Evolutionary conservation across 64 coral and sea anemone species (phyloP).

Genomic region (Actinia equina): DNA sequence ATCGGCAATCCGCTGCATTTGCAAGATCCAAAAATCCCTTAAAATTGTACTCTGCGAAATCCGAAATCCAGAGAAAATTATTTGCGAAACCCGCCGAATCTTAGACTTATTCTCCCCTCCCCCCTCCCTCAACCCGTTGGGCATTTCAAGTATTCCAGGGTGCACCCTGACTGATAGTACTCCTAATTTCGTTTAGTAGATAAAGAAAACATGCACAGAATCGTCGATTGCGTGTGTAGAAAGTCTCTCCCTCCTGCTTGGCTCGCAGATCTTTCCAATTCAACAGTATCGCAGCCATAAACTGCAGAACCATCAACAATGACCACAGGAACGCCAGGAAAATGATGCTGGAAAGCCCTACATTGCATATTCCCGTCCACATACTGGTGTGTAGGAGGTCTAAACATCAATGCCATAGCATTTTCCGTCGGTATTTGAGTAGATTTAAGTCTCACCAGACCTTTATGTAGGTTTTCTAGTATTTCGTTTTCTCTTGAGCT

Average conservation of each 20-base stretch:
- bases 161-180: too few relatives aligned
- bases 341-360: constrained; percentile 21
- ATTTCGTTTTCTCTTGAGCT: constrained; percentile 21
- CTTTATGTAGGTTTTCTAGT: constrained; percentile 25
- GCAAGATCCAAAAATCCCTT: too few relatives aligned
- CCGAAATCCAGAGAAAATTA: too few relatives aligned
- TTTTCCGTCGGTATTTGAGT: constrained; percentile 6
- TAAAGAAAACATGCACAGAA: neutral
- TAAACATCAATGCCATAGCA: constrained; percentile 29
- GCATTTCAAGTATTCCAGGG: too few relatives aligned
- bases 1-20: too few relatives aligned
- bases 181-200: too few relatives aligned
- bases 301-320: constrained; percentile 31
- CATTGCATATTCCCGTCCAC: constrained; percentile 26
- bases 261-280: constrained; percentile 22
- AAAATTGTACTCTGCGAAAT: too few relatives aligned
- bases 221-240: constrained; percentile 16
- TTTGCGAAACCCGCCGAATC: too few relatives aligned
- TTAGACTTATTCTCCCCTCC: too few relatives aligned
- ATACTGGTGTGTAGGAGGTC: constrained; percentile 9
- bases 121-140: too few relatives aligned
- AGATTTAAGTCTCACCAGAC: constrained; percentile 25
- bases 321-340: constrained; percentile 22
- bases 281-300: constrained; percentile 60
- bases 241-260: constrained; percentile 51